Evolutionary conservation across 2,888 invertebrate species (phyloP).

Genomic region (Ceraclea dissimilis): DNA sequence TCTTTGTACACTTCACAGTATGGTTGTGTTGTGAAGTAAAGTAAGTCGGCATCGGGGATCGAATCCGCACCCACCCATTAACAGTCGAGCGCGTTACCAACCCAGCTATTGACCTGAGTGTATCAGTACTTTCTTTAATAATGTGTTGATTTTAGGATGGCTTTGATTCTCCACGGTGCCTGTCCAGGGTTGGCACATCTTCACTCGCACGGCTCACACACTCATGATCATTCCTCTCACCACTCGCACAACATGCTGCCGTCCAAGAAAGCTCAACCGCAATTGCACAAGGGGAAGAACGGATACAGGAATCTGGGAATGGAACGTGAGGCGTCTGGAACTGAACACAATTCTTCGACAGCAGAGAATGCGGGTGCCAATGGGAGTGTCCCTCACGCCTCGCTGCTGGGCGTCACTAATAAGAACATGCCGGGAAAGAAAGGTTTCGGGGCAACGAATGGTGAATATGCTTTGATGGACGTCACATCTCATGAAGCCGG

Average conservation of each 20-base stretch:
- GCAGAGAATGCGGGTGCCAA: constrained; percentile 1
- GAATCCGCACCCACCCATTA: too few species aligned
- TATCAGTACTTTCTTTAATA: too few species aligned
- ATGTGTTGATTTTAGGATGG: constrained; percentile 57
- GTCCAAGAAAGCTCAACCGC: background rate
- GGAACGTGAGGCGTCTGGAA: constrained; percentile 29
- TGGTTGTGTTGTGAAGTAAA: too few species aligned
- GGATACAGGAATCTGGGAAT: constrained; percentile 24
- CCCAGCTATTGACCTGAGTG: too few species aligned
- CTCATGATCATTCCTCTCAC: constrained; percentile 23
- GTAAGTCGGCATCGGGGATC: too few species aligned
- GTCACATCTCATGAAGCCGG: constrained; percentile 6
- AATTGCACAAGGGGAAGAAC: constrained; percentile 15
- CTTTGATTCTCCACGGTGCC: constrained; percentile 67
- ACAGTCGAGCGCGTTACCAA: too few species aligned
- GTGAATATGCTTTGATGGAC: constrained; percentile 31
- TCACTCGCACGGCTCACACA: constrained; percentile 43
- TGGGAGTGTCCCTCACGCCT: constrained; percentile 2
- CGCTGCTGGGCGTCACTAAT: constrained; percentile 8
- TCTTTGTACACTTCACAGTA: too few species aligned
- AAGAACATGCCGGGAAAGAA: constrained; percentile 8
- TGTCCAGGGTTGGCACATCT: constrained; percentile 43
- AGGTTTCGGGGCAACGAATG: constrained; percentile 30
- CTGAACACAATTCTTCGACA: background rate
- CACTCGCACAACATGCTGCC: constrained; percentile 15